These are phyloP conservation scores for Drosophila elegans DNA, from an alignment of 1,140 invertebrate species.

Conservation along the genomic window DNA sequence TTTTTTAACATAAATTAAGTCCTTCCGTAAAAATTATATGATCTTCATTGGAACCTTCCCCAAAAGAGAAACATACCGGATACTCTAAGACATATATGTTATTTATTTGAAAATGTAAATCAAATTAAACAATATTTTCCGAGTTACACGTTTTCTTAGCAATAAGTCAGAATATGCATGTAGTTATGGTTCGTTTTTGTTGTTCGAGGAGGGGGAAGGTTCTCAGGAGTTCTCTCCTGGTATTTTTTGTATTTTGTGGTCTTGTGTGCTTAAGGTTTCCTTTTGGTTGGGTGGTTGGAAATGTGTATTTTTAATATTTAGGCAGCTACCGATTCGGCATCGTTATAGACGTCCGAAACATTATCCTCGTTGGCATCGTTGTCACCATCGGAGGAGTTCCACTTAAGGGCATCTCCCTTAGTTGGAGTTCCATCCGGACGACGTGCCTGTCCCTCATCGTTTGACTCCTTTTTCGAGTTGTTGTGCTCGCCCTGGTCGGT, in stretches of 20 bases:
- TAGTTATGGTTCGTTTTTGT: constrained; percentile 2
- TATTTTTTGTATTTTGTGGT: constrained; percentile 7
- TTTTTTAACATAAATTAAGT: constrained; percentile 16
- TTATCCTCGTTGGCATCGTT: constrained; percentile 31
- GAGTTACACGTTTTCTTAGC: not conserved
- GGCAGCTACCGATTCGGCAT: constrained; percentile 24
- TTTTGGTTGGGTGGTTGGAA: constrained; percentile 8
- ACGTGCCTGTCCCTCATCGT: not conserved
- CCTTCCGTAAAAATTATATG: constrained; percentile 3
- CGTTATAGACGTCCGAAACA: constrained; percentile 44
- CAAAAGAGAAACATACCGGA: not conserved
- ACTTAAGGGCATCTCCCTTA: constrained; percentile 31
- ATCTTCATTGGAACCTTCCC: constrained; percentile 4
- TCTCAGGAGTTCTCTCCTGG: constrained; percentile 2
- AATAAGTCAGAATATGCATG: constrained; percentile 14
- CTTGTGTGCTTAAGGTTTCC: constrained; percentile 10
- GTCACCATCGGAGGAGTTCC: constrained; percentile 27
- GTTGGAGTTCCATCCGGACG: constrained; percentile 1
- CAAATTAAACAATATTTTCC: constrained; percentile 1
- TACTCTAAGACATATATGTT: constrained; percentile 20
- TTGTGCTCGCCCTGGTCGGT: constrained; percentile 20
- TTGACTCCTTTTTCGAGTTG: constrained; percentile 22
- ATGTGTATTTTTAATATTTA: constrained; percentile 27
- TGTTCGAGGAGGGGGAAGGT: constrained; percentile 4
- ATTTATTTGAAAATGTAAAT: constrained; percentile 24